Conservation (phyloP, 2,113 vertebrate genomes). For the Brienomyrus brachyistius region DNA sequence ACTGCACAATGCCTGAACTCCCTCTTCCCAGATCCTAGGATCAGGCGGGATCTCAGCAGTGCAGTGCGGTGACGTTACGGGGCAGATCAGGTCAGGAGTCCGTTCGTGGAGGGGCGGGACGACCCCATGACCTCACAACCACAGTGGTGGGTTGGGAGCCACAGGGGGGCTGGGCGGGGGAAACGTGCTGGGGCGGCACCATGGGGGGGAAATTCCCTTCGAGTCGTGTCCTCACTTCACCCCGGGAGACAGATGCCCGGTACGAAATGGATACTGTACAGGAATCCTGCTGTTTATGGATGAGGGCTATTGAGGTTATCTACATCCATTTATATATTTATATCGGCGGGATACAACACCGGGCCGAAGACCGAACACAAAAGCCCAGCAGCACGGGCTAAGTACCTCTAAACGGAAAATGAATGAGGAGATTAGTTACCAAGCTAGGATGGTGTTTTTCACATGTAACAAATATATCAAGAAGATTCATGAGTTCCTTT, state of each 20-base stretch:
- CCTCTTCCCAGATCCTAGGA: not conserved
- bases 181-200: too few relatives aligned
- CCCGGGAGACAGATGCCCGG: not conserved
- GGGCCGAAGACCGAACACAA: not conserved
- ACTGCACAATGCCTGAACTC: not conserved
- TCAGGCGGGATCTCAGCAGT: too few relatives aligned
- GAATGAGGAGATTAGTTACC: not conserved
- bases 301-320: not conserved
- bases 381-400: not conserved
- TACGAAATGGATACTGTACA: not conserved
- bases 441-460: not conserved
- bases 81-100: not conserved
- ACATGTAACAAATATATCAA: not conserved
- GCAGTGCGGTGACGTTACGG: not conserved
- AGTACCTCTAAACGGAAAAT: not conserved
- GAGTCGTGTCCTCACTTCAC: not conserved
- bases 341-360: not conserved
- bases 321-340: not conserved
- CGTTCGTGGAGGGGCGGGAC: not conserved
- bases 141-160: not conserved
- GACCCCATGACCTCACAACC: not conserved
- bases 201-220: not conserved
- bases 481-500: not conserved
- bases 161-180: too few relatives aligned
- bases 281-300: slow-evolving; percentile 4